Percentiles rank a stretch among this genome's conserved stretches.
Conservation (phyloP, 2,113 vertebrate genomes). For the Pseudorasbora parva region DNA sequence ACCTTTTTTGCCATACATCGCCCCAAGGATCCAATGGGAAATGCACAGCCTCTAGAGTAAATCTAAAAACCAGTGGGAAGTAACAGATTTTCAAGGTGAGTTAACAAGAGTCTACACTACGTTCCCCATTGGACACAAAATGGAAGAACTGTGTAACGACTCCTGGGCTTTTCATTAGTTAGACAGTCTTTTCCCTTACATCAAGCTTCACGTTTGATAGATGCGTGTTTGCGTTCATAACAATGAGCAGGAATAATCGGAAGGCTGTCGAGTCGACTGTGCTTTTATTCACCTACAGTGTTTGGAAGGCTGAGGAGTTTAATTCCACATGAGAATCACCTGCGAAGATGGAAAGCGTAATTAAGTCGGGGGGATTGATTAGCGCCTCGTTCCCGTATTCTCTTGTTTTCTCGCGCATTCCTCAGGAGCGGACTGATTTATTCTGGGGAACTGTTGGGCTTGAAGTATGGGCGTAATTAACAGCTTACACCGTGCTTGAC, state of each 20-base stretch:
- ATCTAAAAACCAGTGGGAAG: conserved; percentile 3
- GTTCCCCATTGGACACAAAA: background rate
- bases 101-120: conserved; percentile 9
- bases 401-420: conserved; percentile 40
- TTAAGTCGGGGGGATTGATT: conserved; percentile 66
- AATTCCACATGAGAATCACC: conserved; percentile 50
- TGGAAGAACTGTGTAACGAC: background rate
- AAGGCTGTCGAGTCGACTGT: background rate
- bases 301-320: conserved; percentile 44
- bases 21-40: background rate
- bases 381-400: conserved; percentile 42
- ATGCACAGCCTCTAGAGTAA: background rate
- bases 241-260: conserved; percentile 19
- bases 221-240: conserved; percentile 29
- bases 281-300: conserved; percentile 18
- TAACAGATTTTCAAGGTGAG: conserved; percentile 20
- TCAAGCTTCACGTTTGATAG: background rate
- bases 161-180: background rate
- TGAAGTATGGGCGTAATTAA: conserved; percentile 62
- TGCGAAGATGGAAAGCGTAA: conserved; percentile 64
- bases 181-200: background rate
- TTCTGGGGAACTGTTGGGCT: conserved; percentile 41
- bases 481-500: conserved; percentile 31
- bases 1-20: background rate
- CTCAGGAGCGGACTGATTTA: conserved; percentile 57